Evolutionary conservation across 2,797 vertebrate genomes (phyloP).

Genomic region (Argya squamiceps): DNA sequence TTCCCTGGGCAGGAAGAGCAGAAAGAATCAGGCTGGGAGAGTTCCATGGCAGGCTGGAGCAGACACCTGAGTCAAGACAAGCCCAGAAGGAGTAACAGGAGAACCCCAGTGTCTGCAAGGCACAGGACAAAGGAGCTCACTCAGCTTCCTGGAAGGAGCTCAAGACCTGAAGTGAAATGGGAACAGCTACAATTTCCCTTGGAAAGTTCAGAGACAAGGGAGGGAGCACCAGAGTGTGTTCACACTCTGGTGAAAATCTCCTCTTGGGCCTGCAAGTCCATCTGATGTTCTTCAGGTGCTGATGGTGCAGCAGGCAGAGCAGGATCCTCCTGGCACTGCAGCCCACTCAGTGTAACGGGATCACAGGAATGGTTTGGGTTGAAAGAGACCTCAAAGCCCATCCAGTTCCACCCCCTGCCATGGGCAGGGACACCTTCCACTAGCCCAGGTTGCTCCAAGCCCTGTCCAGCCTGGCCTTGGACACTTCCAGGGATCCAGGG

Average conservation of each 20-base stretch:
- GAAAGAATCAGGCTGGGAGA: neutral
- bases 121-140: neutral
- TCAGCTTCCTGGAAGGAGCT: neutral
- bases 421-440: neutral
- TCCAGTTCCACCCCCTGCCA: rapidly evolving
- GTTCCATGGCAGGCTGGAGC: neutral
- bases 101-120: neutral
- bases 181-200: neutral
- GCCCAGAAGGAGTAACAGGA: neutral
- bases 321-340: neutral
- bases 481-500: neutral
- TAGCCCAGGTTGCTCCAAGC: rapidly evolving
- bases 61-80: neutral
- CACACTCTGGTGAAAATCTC: neutral
- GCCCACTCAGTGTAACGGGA: neutral
- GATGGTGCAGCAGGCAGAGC: neutral
- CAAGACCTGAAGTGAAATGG: neutral
- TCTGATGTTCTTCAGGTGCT: neutral
- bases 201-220: neutral
- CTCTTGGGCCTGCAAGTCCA: neutral
- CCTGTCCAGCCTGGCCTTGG: rapidly evolving
- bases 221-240: rapidly evolving
- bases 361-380: neutral
- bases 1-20: neutral
- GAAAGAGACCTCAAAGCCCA: neutral